These are phyloP conservation scores for Cebuella pygmaea DNA, from an alignment of 2,797 vertebrate genomes.

Conservation along the genomic window DNA sequence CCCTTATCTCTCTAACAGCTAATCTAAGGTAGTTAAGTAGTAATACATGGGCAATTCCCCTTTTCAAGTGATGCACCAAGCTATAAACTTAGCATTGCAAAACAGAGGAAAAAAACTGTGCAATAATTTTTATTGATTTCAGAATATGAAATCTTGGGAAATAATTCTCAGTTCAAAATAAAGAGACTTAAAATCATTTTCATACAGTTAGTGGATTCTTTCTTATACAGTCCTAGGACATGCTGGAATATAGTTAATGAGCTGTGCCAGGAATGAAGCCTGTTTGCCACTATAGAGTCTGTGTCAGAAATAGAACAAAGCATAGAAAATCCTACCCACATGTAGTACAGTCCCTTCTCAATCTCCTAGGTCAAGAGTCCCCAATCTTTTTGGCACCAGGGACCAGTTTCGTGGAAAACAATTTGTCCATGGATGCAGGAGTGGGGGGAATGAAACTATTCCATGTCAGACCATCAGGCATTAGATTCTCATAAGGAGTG, in stretches of 20 bases:
- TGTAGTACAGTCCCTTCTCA: not conserved
- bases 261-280: not conserved
- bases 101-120: not conserved
- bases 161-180: conserved; percentile 42
- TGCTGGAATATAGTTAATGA: not conserved
- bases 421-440: not conserved
- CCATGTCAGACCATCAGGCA: not conserved
- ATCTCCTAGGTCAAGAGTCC: not conserved
- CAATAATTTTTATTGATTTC: not conserved
- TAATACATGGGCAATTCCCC: conserved; percentile 53
- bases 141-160: not conserved
- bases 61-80: conserved; percentile 31
- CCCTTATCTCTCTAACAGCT: conserved; percentile 62
- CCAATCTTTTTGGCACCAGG: not conserved
- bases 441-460: not conserved
- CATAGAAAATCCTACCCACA: not conserved
- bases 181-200: conserved; percentile 37
- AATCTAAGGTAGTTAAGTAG: conserved; percentile 50
- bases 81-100: conserved; percentile 35
- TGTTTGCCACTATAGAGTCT: not conserved
- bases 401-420: not conserved
- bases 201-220: not conserved
- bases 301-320: conserved; percentile 13
- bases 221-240: not conserved
- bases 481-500: not conserved